Evolutionary conservation across 1,140 invertebrate species (phyloP).

Genomic region (Ceratitis capitata): DNA sequence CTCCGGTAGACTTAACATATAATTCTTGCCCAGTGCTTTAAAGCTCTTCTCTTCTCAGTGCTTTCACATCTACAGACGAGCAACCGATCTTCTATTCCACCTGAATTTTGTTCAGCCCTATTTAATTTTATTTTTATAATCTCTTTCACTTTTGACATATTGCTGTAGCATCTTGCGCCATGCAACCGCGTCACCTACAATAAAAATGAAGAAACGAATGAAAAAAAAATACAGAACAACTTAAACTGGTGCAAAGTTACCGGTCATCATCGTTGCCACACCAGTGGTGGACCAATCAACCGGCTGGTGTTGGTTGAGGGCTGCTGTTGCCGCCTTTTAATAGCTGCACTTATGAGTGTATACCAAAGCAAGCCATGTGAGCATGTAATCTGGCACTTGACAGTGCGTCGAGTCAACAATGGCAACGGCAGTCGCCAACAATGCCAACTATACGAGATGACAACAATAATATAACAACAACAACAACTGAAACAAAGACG

Average conservation of each 20-base stretch:
- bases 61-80: no score
- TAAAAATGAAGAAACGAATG: no score
- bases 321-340: neutral
- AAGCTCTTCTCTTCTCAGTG: no score
- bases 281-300: slow-evolving; percentile 30
- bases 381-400: slow-evolving; percentile 33
- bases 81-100: no score
- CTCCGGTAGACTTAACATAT: no score
- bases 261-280: slow-evolving; percentile 31
- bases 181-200: neutral
- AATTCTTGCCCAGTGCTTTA: no score
- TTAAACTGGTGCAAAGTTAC: neutral
- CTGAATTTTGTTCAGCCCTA: neutral
- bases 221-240: neutral
- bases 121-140: neutral
- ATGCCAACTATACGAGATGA: neutral
- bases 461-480: neutral
- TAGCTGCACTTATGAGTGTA: neutral
- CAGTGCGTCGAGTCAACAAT: slow-evolving; percentile 28
- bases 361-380: neutral
- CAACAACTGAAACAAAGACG: neutral
- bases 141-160: slow-evolving; percentile 26
- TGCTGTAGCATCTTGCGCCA: neutral
- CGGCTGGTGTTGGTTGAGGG: neutral
- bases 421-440: slow-evolving; percentile 2